phyloP scores from a whole-genome alignment of 2,113 vertebrate species.

The Pterocles burchelli region DNA sequence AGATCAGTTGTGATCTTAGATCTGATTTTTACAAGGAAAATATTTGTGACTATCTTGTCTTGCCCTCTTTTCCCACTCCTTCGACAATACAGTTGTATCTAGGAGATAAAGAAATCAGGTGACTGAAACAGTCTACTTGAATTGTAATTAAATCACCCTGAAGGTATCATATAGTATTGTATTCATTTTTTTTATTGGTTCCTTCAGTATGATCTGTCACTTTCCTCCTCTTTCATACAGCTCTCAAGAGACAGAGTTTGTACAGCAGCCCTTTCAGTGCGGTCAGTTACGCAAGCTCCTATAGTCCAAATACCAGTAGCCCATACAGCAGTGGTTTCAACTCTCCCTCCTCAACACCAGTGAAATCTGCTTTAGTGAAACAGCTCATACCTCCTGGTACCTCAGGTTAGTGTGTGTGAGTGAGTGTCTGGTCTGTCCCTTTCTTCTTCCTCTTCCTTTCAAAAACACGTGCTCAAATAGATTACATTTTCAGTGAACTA shows the following conservation, averaged over 20 bases:
- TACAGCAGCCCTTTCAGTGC: conserved; percentile 89
- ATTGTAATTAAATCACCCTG: not conserved
- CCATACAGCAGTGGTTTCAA: conserved; percentile 95
- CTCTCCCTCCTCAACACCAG: conserved; percentile 92
- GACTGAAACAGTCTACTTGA: not conserved
- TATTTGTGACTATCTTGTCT: not conserved
- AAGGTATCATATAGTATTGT: not conserved
- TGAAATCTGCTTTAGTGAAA: conserved; percentile 87
- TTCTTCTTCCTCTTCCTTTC: not conserved
- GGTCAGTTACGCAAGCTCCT: conserved; percentile 83
- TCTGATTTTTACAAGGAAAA: not conserved
- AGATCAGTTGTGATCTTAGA: not conserved
- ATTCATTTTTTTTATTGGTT: not conserved
- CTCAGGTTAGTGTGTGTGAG: conserved; percentile 76
- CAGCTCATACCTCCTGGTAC: conserved; percentile 90
- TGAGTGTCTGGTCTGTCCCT: not conserved
- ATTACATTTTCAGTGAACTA: not conserved
- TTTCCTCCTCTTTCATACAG: conserved; percentile 66
- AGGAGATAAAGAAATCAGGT: not conserved
- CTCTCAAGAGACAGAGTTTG: conserved; percentile 90
- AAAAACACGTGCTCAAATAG: not conserved
- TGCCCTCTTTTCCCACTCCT: not conserved
- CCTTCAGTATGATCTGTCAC: not conserved
- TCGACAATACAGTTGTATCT: not conserved
- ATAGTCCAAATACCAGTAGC: conserved; percentile 89